These are phyloP conservation scores for Idaea aversata DNA, from an alignment of 2,888 invertebrate genomes.

Conservation along the genomic window DNA sequence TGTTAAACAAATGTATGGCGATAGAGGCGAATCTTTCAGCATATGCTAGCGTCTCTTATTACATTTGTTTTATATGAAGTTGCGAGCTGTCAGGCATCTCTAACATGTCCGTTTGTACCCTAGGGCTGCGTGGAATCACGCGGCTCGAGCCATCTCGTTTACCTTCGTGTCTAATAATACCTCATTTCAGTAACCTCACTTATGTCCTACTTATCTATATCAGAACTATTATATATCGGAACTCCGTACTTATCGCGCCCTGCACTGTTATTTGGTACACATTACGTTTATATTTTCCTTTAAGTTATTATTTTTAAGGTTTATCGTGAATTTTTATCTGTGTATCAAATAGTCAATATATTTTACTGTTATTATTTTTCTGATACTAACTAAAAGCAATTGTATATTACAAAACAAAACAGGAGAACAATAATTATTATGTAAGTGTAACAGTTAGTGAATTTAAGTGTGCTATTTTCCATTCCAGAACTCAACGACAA, in stretches of 20 bases:
- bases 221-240: conserved; percentile 59
- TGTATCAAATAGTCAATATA: conserved; percentile 73
- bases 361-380: conserved; percentile 79
- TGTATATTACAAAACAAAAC: conserved; percentile 78
- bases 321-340: conserved; percentile 68
- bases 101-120: too few species aligned
- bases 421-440: conserved; percentile 81
- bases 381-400: conserved; percentile 76
- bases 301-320: conserved; percentile 66
- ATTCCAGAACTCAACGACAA: conserved; percentile 80
- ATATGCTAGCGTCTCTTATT: too few species aligned
- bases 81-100: too few species aligned
- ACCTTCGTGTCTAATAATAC: conserved; percentile 48
- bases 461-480: conserved; percentile 81
- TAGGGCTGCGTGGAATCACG: neutral
- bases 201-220: conserved; percentile 45
- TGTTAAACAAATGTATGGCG: too few species aligned
- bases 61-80: too few species aligned
- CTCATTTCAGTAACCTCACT: conserved; percentile 73
- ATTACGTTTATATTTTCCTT: conserved; percentile 49
- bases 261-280: conserved; percentile 79
- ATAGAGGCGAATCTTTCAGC: too few species aligned
- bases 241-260: conserved; percentile 70
- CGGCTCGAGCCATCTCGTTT: neutral
- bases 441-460: conserved; percentile 80